Evolutionary conservation across 2,797 vertebrate species (phyloP).

Genomic region (Passerculus sandwichensis): DNA sequence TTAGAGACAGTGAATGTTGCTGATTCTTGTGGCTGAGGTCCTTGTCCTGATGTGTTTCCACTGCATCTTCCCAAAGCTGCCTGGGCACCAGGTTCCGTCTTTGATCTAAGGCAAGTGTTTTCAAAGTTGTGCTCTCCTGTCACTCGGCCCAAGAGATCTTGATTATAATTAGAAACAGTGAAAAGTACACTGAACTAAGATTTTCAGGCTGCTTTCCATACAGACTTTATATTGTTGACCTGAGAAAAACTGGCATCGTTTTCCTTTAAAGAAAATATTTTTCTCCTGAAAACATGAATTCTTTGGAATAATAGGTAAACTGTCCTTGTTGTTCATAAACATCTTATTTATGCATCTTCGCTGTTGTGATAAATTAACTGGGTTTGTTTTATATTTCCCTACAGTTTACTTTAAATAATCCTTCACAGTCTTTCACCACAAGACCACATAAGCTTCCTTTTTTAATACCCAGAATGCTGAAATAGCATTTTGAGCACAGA

Average conservation of each 20-base stretch:
- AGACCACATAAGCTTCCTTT: slow-evolving; percentile 81
- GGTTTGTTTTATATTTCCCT: slow-evolving; percentile 82
- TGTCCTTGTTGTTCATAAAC: slow-evolving; percentile 78
- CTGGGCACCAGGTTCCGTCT: background rate
- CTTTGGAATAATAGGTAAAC: slow-evolving; percentile 76
- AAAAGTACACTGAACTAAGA: background rate
- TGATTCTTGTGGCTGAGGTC: background rate
- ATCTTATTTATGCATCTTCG: slow-evolving; percentile 80
- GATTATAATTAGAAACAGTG: background rate
- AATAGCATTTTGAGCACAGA: slow-evolving; percentile 80
- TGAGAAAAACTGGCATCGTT: slow-evolving; percentile 42
- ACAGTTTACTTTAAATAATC: slow-evolving; percentile 83
- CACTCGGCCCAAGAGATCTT: background rate
- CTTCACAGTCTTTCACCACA: slow-evolving; percentile 80
- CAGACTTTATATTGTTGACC: background rate
- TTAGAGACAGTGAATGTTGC: background rate
- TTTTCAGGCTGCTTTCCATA: slow-evolving; percentile 12
- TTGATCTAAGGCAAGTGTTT: background rate
- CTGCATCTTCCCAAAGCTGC: background rate
- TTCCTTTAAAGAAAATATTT: slow-evolving; percentile 74
- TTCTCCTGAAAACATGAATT: slow-evolving; percentile 62
- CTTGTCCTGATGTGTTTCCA: background rate
- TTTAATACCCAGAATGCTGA: slow-evolving; percentile 83
- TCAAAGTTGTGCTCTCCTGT: background rate
- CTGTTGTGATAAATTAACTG: slow-evolving; percentile 82